Evolutionary conservation across 2,113 vertebrate genomes (phyloP), one percentile per base, ranked within the genome.

Genomic region (Embiotoca jacksoni): DNA sequence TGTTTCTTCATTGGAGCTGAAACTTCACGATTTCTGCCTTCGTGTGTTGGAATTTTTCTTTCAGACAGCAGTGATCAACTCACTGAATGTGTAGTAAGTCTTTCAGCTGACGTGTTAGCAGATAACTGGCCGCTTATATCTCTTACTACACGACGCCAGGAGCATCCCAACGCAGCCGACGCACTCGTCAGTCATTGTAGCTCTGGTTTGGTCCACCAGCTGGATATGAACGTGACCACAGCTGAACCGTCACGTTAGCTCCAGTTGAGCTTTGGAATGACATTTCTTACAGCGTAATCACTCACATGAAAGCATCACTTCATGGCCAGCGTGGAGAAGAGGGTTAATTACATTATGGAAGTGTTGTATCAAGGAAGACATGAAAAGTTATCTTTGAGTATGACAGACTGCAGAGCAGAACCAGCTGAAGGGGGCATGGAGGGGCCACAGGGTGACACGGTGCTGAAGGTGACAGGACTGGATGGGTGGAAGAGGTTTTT

Each of bases 391-490:
- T 64, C 16, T 7, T 15, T 65, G 10, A 50, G 55, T 60, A 46
- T 64, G 32, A 71, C 58, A 72, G 37, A 39, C 13, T 44, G 41
- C 41, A 31, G 30, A 66, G 47, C 54, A 30, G 66, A 65, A 4
- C 15, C 73, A 75, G 58, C 44, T 44, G 11, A 15, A 2, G 37
- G 30, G 37, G 52, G 14, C 44, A 36, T 13, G 33, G 16, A 46
- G 49, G 32, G 64, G 65, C 68, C 64, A 71, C 50, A 74, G 77
- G 80, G 37, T 60, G 72, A 61, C 11, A 65, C 32, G 52, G 60
- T 64, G 63, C 63, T 46, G 39, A 46, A 71, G 66, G 70, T 78
- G 52, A 63, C 30, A 53, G 16, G 58, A 61, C 56, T 52, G 61
- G 8, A 69, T 52, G 50, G 41, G 61, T 39, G 37, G 11, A 69